Conservation (phyloP, 2,888 invertebrate genomes). For the Nomada flava region DNA sequence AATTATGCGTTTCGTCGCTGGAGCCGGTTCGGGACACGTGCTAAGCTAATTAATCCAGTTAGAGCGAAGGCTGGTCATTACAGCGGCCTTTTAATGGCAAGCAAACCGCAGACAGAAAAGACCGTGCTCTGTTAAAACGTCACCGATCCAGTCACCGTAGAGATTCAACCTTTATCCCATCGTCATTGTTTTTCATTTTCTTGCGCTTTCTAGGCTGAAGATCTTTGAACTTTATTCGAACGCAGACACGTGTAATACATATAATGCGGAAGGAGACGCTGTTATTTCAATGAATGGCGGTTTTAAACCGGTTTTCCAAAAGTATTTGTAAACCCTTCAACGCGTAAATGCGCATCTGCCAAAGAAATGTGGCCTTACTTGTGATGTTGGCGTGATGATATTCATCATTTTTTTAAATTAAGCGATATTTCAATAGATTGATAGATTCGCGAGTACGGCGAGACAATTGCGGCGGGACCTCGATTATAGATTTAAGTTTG, state of each 20-base stretch:
- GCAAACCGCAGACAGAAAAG: slow-evolving; percentile 23
- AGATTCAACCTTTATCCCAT: neutral
- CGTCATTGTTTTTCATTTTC: neutral
- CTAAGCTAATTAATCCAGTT: slow-evolving; percentile 67
- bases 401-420: neutral
- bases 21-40: slow-evolving; percentile 58
- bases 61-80: slow-evolving; percentile 51
- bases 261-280: neutral
- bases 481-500: too few species aligned
- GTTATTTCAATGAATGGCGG: neutral
- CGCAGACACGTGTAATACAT: neutral
- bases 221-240: slow-evolving; percentile 4
- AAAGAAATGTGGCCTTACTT: too few species aligned
- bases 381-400: too few species aligned
- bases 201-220: neutral
- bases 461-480: neutral
- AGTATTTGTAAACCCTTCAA: neutral
- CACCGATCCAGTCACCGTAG: neutral
- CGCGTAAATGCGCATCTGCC: neutral
- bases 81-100: slow-evolving; percentile 31
- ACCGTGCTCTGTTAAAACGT: slow-evolving; percentile 1
- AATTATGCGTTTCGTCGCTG: slow-evolving; percentile 54
- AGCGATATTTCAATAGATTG: neutral
- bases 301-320: neutral
- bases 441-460: neutral